Conservation (phyloP, 2,113 vertebrate genomes). For the Sarotherodon lohbergeri region DNA sequence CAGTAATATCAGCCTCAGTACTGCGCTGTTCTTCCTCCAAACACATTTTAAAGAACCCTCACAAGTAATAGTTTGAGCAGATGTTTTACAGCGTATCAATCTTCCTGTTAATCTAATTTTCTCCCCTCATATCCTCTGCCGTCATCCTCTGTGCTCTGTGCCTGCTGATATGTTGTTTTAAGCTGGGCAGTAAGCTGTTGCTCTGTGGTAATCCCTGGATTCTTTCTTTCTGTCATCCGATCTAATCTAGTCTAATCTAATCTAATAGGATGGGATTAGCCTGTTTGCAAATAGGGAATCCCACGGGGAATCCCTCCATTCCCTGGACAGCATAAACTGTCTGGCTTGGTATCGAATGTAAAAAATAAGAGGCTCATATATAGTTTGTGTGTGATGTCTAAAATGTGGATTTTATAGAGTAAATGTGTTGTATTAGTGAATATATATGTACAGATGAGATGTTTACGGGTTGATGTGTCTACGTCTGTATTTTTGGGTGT, state of each 20-base stretch:
- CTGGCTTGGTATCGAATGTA: background rate
- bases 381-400: background rate
- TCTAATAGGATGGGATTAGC: constrained; percentile 58
- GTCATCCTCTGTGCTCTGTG: background rate
- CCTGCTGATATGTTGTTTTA: constrained; percentile 13
- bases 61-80: background rate
- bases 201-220: constrained; percentile 54
- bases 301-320: constrained; percentile 13
- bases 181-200: constrained; percentile 51
- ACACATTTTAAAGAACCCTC: background rate
- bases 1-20: background rate
- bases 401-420: background rate
- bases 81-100: background rate
- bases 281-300: constrained; percentile 27
- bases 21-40: background rate
- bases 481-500: background rate
- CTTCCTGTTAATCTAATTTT: background rate
- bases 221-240: constrained; percentile 40
- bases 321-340: background rate
- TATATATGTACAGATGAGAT: background rate
- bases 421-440: background rate
- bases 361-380: background rate
- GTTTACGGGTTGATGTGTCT: background rate
- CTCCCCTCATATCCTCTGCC: background rate
- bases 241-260: constrained; percentile 59